Evolutionary conservation across 1,140 invertebrate species (phyloP).

Genomic region (Trichoplusia ni): DNA sequence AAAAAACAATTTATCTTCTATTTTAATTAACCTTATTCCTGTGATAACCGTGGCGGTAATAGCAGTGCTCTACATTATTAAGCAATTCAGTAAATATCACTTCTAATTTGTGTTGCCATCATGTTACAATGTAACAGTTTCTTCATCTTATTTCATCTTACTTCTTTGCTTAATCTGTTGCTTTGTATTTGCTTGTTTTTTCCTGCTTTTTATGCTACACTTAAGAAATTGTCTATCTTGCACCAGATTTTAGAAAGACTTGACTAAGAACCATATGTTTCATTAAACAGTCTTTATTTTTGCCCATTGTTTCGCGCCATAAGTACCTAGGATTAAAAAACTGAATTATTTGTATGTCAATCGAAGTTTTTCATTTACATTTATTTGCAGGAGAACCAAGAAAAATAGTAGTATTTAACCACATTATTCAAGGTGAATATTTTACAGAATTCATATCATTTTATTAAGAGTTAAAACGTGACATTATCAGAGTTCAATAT

Average conservation of each 20-base stretch:
- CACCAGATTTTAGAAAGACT: no score
- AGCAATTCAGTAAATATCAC: no score
- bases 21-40: no score
- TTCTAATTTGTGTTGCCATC: no score
- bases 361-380: neutral
- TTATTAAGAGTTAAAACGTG: neutral
- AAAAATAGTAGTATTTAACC: neutral
- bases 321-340: no score
- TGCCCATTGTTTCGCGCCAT: no score
- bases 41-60: no score
- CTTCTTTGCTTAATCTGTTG: constrained; percentile 1
- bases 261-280: no score
- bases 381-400: neutral
- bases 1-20: no score
- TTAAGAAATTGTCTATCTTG: neutral
- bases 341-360: no score
- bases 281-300: no score
- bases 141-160: neutral
- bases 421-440: neutral
- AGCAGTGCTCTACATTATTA: no score
- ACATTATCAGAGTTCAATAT: constrained; percentile 10
- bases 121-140: neutral
- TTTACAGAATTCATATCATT: neutral
- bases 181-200: neutral
- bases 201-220: neutral